Conservation (phyloP, 2,113 vertebrate genomes). For the Hippocampus abdominalis region DNA sequence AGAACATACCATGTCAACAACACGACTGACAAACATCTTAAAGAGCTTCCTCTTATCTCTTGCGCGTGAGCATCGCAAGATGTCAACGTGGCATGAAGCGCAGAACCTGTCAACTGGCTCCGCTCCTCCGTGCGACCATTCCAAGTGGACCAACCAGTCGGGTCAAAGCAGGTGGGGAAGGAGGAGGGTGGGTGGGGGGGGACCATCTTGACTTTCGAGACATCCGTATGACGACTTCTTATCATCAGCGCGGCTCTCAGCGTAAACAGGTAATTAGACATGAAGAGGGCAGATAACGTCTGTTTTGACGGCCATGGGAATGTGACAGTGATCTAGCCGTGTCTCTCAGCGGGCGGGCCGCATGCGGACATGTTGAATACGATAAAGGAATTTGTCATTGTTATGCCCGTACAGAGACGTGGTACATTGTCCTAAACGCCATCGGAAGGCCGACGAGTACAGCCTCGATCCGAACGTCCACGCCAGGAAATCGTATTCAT, state of each 20-base stretch:
- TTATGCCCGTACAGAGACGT: slow-evolving; percentile 55
- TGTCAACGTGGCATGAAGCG: slow-evolving; percentile 1
- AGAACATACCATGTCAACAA: background rate
- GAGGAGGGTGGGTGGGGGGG: background rate
- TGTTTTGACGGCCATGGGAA: slow-evolving; percentile 70
- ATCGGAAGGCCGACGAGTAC: background rate
- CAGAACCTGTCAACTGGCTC: slow-evolving; percentile 8
- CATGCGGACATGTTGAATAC: slow-evolving; percentile 38
- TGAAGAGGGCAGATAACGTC: slow-evolving; percentile 67
- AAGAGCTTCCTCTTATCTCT: slow-evolving; percentile 4
- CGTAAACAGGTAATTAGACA: slow-evolving; percentile 72
- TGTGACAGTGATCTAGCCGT: slow-evolving; percentile 59
- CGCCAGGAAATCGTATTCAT: background rate
- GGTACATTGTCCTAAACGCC: slow-evolving; percentile 54
- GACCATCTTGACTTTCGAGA: background rate
- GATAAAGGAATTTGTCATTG: slow-evolving; percentile 61
- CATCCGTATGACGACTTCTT: background rate
- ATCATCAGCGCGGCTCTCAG: slow-evolving; percentile 21
- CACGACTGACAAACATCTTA: background rate
- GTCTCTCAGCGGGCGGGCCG: slow-evolving; percentile 40
- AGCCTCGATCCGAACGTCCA: background rate
- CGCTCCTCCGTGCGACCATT: background rate
- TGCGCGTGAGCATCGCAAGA: background rate
- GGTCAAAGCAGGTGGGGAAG: background rate
- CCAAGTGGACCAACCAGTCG: background rate